Base-by-base conservation (phyloP, 2,888 invertebrate genomes). In the Druceiella hillmani region DNA sequence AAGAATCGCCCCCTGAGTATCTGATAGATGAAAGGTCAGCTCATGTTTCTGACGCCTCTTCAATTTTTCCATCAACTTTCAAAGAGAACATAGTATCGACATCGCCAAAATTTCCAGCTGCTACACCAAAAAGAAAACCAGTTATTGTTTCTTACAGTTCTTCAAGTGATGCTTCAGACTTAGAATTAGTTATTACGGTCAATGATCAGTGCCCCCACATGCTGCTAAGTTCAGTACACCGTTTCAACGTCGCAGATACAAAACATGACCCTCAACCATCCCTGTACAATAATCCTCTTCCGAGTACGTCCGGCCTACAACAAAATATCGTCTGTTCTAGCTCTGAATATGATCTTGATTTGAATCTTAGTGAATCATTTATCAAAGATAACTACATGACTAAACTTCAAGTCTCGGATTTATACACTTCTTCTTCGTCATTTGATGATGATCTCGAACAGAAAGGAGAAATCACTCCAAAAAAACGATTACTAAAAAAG, bases 351-450 rank as follows among this genome's bases (percentile, higher is more conserved):
- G 43, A 47, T 43, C 42, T 45, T 43, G 44, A 49, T 40, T 43
- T 45, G 40, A 48, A 48, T 48, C 48, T 47, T 38, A 46, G 30
- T 45, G 45, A 47, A 47, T 46, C 40, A 42, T 46, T 47, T 45
- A 47, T 45, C 48, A 43, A 46, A 43, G 17, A 44, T 43, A 39
- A 43, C 10, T 38, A 33, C 41, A 41, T 38, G 12, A 36, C 16
- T 38, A 45, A 45, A 45, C 42, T 48, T 45, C 44, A 38, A 39
- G 45, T 45, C 38, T 43, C 44, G 13, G 44, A 47, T 44, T 44
- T 46, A 40, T 46, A 46, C 40, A 44, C 42, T 48, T 46, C 44
- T n/a, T n/a, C n/a, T 46, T 43, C 44, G 32, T 48, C 41, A 41
- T 38, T 24, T 46, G 43, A 46, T 45, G 41, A 43, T 33, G 45